phyloP scores from a whole-genome alignment of 1,140 invertebrate genomes.

The Choristoneura fumiferana region DNA sequence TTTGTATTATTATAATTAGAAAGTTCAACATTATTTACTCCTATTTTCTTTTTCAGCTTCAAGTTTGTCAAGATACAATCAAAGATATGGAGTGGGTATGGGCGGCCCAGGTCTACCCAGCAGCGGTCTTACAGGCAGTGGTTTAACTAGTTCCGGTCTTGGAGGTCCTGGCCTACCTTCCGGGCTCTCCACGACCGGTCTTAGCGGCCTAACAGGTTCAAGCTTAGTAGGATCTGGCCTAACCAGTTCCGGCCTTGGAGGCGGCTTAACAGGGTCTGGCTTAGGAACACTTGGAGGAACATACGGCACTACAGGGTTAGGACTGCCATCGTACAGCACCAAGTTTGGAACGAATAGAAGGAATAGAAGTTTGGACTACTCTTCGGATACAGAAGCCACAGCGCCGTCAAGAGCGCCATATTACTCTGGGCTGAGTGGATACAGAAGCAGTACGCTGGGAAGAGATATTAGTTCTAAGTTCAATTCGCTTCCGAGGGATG shows the following conservation, averaged over 20 bases:
- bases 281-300: constrained; percentile 65
- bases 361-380: constrained; percentile 90
- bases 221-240: constrained; percentile 64
- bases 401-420: constrained; percentile 87
- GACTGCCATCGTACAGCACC: constrained; percentile 59
- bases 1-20: too few relatives aligned
- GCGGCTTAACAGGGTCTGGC: constrained; percentile 55
- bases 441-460: constrained; percentile 75
- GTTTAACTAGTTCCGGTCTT: constrained; percentile 45
- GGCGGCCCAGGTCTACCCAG: constrained; percentile 52
- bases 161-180: constrained; percentile 55
- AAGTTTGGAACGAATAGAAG: constrained; percentile 80
- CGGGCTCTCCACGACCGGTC: constrained; percentile 58
- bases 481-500: constrained; percentile 87
- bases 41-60: constrained; percentile 57
- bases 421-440: constrained; percentile 80
- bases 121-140: constrained; percentile 50
- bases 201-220: constrained; percentile 63
- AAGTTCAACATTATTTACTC: too few relatives aligned
- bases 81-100: constrained; percentile 69
- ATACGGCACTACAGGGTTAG: constrained; percentile 78
- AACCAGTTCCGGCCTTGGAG: constrained; percentile 56
- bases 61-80: constrained; percentile 64
- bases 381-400: constrained; percentile 95
- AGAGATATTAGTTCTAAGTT: constrained; percentile 81